Percentiles rank a stretch among this genome's conserved stretches.
phyloP scores from a whole-genome alignment of 2,888 invertebrate species.

The Chymomyza procnemis region DNA sequence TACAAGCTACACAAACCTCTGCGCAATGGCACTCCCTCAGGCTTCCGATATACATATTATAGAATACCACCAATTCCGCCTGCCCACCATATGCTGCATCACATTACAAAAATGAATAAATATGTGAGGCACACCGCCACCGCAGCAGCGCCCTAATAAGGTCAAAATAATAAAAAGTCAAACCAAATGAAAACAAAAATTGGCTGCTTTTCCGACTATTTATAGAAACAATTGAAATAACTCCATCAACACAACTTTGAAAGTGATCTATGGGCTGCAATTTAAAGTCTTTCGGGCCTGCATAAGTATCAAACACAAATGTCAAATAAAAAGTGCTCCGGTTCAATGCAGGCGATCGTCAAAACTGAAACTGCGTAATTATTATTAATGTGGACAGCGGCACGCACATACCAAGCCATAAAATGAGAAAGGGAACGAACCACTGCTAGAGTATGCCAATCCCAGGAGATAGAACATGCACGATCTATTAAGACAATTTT shows the following conservation, averaged over 20 bases:
- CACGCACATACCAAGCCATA: not conserved
- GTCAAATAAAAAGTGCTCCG: conserved; percentile 32
- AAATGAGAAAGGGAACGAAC: not conserved
- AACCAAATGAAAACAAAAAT: conserved; percentile 44
- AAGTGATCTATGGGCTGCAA: conserved; percentile 28
- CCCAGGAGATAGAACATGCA: not conserved
- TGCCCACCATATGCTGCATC: not conserved
- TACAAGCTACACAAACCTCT: too few species aligned
- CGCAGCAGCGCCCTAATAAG: conserved; percentile 28
- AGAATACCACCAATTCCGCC: not conserved
- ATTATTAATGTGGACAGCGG: conserved; percentile 47
- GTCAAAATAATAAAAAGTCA: conserved; percentile 45
- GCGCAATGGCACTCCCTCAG: not conserved
- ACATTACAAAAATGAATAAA: not conserved
- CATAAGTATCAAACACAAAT: conserved; percentile 59
- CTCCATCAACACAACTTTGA: conserved; percentile 44
- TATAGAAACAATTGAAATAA: conserved; percentile 49
- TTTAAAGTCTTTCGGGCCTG: conserved; percentile 27
- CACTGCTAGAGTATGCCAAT: not conserved
- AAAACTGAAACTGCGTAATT: conserved; percentile 40
- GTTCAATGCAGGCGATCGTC: conserved; percentile 8
- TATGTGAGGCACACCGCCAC: not conserved
- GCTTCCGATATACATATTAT: not conserved
- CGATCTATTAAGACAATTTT: not conserved
- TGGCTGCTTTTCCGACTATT: conserved; percentile 38